These are phyloP conservation scores for Drosophila eohydei DNA, from an alignment of 2,888 invertebrate genomes.

Conservation along the genomic window DNA sequence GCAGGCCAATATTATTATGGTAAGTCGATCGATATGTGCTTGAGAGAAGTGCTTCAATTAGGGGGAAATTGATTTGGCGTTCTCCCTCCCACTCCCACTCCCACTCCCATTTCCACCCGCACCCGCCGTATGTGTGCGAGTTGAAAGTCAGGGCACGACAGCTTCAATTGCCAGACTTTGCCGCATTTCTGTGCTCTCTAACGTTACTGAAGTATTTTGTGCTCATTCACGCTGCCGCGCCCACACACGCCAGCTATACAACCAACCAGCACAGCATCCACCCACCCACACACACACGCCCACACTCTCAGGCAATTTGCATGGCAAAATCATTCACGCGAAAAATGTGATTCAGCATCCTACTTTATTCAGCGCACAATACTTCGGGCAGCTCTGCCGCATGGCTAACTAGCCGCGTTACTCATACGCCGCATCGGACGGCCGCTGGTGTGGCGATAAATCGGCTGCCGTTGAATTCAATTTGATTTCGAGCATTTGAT, in stretches of 20 bases:
- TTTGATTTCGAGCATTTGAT: slow-evolving; percentile 32
- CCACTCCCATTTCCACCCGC: neutral
- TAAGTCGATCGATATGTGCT: slow-evolving; percentile 23
- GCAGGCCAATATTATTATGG: slow-evolving; percentile 60
- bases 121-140: neutral
- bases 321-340: slow-evolving; percentile 29
- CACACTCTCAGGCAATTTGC: slow-evolving; percentile 43
- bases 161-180: slow-evolving; percentile 21
- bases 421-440: slow-evolving; percentile 34
- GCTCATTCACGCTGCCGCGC: neutral
- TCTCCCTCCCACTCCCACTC: neutral
- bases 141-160: slow-evolving; percentile 7
- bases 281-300: slow-evolving; percentile 8
- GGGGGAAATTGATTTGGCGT: neutral
- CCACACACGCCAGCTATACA: neutral
- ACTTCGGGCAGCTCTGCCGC: neutral
- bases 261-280: too few relatives aligned
- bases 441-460: slow-evolving; percentile 16
- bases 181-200: slow-evolving; percentile 9
- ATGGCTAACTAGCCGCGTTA: slow-evolving; percentile 17
- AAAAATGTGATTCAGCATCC: slow-evolving; percentile 25
- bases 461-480: slow-evolving; percentile 25
- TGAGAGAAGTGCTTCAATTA: neutral
- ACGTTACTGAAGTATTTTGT: slow-evolving; percentile 5
- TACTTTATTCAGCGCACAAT: neutral